Evolutionary conservation across 2,888 invertebrate species (phyloP).

Genomic region (Coelinius sp.): DNA sequence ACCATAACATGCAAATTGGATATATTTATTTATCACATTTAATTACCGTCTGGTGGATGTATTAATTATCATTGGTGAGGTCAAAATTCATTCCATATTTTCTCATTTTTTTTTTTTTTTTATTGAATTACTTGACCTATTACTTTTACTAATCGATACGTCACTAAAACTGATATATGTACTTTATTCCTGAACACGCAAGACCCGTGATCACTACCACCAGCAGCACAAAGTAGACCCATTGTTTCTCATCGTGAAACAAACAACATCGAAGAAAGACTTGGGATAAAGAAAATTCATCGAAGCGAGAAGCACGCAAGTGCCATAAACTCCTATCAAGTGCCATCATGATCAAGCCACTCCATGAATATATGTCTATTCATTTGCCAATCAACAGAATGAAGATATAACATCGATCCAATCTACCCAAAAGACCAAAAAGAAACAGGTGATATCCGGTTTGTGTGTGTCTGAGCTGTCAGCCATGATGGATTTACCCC

Average conservation of each 20-base stretch:
- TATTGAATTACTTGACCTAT: neutral
- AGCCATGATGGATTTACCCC: neutral
- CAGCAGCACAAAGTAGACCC: neutral
- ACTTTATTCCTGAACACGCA: neutral
- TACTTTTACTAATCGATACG: neutral
- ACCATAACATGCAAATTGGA: neutral
- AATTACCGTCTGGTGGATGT: neutral
- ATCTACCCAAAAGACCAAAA: neutral
- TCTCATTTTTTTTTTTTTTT: neutral
- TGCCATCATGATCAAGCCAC: conserved; percentile 3
- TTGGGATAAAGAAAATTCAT: conserved; percentile 45
- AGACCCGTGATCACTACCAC: neutral
- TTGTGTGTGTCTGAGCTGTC: neutral
- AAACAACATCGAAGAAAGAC: conserved; percentile 31
- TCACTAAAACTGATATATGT: neutral
- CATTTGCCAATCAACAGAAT: neutral
- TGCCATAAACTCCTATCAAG: conserved; percentile 47
- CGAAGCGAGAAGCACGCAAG: conserved; percentile 48
- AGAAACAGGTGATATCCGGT: neutral
- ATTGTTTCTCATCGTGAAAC: conserved; percentile 13
- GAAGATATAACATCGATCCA: neutral
- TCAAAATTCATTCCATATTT: no score
- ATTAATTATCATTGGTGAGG: neutral
- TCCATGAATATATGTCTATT: neutral
- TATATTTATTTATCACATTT: neutral